phyloP scores from a whole-genome alignment of 1,140 invertebrate species.

The Doryteuthis pealeii region DNA sequence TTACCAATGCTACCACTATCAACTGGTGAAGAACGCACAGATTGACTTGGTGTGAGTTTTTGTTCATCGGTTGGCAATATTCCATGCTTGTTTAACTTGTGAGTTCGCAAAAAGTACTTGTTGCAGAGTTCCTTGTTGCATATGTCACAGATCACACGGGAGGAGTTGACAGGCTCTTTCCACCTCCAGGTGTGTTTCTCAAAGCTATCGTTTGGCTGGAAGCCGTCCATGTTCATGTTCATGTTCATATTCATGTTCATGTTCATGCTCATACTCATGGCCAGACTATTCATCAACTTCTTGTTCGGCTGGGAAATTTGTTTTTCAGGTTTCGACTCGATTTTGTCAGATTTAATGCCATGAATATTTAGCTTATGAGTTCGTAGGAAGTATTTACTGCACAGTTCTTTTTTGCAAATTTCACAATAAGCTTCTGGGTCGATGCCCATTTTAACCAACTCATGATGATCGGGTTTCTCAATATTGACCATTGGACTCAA shows the following conservation, averaged over 20 bases:
- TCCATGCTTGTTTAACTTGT: slow-evolving; percentile 95
- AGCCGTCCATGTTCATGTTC: background rate
- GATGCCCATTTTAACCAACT: slow-evolving; percentile 57
- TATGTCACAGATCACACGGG: slow-evolving; percentile 85
- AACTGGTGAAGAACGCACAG: slow-evolving; percentile 2
- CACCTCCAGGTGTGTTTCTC: slow-evolving; percentile 48
- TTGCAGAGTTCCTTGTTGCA: slow-evolving; percentile 98
- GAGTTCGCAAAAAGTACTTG: slow-evolving; percentile 89
- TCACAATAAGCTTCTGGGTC: slow-evolving; percentile 91
- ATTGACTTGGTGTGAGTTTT: background rate
- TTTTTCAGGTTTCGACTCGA: background rate
- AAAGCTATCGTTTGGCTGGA: slow-evolving; percentile 23
- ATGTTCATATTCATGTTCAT: background rate
- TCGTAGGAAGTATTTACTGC: slow-evolving; percentile 62
- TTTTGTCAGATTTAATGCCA: slow-evolving; percentile 37
- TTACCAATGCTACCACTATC: slow-evolving; percentile 5
- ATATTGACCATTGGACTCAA: slow-evolving; percentile 23
- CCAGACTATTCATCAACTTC: background rate
- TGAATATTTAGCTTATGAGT: slow-evolving; percentile 57
- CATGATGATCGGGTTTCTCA: slow-evolving; percentile 48
- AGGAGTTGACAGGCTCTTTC: slow-evolving; percentile 71
- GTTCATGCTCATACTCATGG: background rate
- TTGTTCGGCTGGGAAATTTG: background rate
- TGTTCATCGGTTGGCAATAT: slow-evolving; percentile 63
- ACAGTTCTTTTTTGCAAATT: slow-evolving; percentile 66